Conservation (phyloP, 2,888 invertebrate genomes). For the Leptinotarsa tumamoca region DNA sequence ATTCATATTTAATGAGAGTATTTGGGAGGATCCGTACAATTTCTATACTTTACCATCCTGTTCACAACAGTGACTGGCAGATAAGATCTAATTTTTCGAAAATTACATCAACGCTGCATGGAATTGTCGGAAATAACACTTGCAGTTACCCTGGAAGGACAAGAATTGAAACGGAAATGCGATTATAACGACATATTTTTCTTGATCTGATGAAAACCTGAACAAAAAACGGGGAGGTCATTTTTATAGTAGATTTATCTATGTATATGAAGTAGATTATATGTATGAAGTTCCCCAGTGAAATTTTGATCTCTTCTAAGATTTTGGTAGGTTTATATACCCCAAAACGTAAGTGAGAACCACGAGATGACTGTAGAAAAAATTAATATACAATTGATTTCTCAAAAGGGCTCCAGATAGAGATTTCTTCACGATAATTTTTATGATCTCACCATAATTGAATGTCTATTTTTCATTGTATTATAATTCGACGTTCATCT, state of each 20-base stretch:
- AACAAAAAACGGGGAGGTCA: too few relatives aligned
- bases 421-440: constrained; percentile 6
- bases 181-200: background rate
- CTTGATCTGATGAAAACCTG: background rate
- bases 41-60: background rate
- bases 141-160: background rate
- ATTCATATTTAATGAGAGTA: constrained; percentile 18
- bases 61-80: background rate
- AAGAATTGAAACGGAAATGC: background rate
- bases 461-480: constrained; percentile 20
- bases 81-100: background rate
- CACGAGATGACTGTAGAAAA: background rate
- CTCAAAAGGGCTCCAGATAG: background rate
- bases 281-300: too few relatives aligned
- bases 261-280: too few relatives aligned
- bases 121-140: constrained; percentile 5
- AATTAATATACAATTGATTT: too few relatives aligned
- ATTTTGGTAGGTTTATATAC: too few relatives aligned
- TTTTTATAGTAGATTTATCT: too few relatives aligned
- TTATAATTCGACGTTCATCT: constrained; percentile 21
- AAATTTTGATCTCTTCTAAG: too few relatives aligned
- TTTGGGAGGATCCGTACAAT: constrained; percentile 5
- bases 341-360: too few relatives aligned
- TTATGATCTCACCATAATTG: constrained; percentile 20
- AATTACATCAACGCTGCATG: background rate